These are phyloP conservation scores for Ochotona princeps DNA, from an alignment of 2,113 vertebrate genomes.

Conservation along the genomic window DNA sequence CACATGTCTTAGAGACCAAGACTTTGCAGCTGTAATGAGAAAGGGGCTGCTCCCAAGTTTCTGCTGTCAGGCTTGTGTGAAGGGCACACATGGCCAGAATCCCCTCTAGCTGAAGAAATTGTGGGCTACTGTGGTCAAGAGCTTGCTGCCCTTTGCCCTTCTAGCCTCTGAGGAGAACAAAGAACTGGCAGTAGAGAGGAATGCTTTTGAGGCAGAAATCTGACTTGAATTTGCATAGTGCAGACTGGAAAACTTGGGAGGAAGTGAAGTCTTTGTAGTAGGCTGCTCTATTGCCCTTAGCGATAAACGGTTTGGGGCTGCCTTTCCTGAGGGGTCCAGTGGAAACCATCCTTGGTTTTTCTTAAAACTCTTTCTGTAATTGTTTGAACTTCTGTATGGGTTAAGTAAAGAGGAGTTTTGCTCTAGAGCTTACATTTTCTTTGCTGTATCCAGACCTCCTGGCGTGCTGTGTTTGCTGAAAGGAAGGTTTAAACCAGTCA, in stretches of 20 bases:
- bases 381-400: background rate
- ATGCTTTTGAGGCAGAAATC: background rate
- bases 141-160: background rate
- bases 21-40: background rate
- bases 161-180: background rate
- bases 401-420: slow-evolving; percentile 60
- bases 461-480: background rate
- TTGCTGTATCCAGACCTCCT: slow-evolving; percentile 25
- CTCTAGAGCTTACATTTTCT: slow-evolving; percentile 27
- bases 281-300: background rate
- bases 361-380: background rate
- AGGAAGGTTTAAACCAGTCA: background rate
- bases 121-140: background rate
- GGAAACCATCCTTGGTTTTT: slow-evolving; percentile 21
- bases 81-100: slow-evolving; percentile 2
- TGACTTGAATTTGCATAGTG: slow-evolving; percentile 10
- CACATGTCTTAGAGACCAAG: slow-evolving; percentile 19
- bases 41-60: background rate
- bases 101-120: background rate
- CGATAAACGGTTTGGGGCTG: background rate
- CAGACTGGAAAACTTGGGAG: background rate
- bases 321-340: background rate
- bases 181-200: background rate
- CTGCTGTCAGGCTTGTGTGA: background rate
- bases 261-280: background rate